Evolutionary conservation across 2,888 invertebrate genomes (phyloP).

Genomic region (Erebia ligea): DNA sequence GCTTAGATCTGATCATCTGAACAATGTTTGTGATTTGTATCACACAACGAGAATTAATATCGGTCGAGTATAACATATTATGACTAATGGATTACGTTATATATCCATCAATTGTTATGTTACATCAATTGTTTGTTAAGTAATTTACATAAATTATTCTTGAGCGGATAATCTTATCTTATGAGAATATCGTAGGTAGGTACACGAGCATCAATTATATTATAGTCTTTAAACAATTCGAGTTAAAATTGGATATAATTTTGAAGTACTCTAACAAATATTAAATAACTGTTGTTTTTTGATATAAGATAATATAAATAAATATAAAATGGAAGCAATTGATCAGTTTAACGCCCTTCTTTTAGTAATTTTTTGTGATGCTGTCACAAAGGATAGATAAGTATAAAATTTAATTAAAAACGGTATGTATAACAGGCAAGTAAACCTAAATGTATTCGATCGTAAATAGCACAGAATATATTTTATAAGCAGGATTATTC

Average conservation of each 20-base stretch:
- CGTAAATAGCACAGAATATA: background rate
- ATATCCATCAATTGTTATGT: too few relatives aligned
- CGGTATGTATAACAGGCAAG: too few relatives aligned
- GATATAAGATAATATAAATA: too few relatives aligned
- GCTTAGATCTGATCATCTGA: background rate
- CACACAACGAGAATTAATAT: background rate
- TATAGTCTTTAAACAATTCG: background rate
- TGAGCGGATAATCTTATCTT: background rate
- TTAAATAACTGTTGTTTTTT: too few relatives aligned
- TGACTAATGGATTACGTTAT: background rate
- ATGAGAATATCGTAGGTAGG: background rate
- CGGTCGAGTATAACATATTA: background rate
- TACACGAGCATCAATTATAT: background rate
- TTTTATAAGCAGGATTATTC: background rate
- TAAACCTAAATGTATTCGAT: background rate
- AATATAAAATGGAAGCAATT: too few relatives aligned
- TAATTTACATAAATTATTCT: background rate
- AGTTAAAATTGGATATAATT: background rate
- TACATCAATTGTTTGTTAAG: background rate
- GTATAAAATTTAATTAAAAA: too few relatives aligned
- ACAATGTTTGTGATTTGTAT: conserved; percentile 6
- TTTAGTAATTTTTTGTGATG: too few relatives aligned
- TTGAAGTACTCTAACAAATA: too few relatives aligned
- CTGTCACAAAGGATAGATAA: background rate
- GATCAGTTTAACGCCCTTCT: too few relatives aligned